Evolutionary conservation across 2,113 vertebrate genomes (phyloP).

Genomic region (Tetrao urogallus): DNA sequence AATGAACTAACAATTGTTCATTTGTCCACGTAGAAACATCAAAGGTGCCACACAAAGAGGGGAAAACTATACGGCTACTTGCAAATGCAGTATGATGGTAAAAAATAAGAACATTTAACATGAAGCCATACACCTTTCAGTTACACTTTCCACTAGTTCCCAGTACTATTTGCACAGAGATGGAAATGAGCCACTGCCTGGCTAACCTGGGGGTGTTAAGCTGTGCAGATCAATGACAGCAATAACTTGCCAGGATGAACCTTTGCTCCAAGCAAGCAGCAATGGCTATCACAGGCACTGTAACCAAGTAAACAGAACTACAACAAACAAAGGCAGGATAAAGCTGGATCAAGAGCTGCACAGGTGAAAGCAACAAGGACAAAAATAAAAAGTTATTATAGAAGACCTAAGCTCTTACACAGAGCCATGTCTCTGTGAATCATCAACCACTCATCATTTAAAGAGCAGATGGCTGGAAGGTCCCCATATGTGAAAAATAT

Average conservation of each 20-base stretch:
- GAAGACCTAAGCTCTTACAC: background rate
- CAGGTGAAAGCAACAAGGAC: slow-evolving; percentile 59
- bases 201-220: slow-evolving; percentile 25
- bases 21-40: background rate
- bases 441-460: slow-evolving; percentile 48
- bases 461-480: slow-evolving; percentile 52
- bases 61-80: background rate
- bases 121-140: background rate
- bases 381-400: slow-evolving; percentile 52
- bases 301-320: slow-evolving; percentile 73
- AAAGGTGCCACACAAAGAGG: fast-evolving
- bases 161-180: background rate
- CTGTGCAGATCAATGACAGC: background rate
- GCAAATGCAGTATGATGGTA: background rate
- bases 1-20: background rate
- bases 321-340: slow-evolving; percentile 64
- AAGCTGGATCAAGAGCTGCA: slow-evolving; percentile 52
- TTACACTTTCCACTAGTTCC: background rate
- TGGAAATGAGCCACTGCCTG: background rate
- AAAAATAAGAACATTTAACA: background rate
- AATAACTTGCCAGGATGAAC: slow-evolving; percentile 25
- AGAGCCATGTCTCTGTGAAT: slow-evolving; percentile 48
- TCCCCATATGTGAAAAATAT: slow-evolving; percentile 33
- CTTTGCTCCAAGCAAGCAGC: slow-evolving; percentile 46
- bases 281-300: background rate